Evolutionary conservation across 2,113 vertebrate species (phyloP).

Genomic region (Brachirus orientalis): DNA sequence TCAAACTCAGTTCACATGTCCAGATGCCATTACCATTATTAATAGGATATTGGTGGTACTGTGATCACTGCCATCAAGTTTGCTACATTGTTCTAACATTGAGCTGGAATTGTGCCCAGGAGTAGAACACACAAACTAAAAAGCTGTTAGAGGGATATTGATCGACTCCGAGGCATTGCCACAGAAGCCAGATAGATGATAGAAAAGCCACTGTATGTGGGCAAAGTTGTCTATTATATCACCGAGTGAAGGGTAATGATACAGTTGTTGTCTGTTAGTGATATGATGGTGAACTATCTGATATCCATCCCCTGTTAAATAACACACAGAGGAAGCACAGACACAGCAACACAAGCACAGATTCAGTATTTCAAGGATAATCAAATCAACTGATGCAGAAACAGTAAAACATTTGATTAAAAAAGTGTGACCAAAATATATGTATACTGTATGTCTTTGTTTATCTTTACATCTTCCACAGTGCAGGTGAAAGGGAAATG

Average conservation of each 20-base stretch:
- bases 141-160: slow-evolving; percentile 58
- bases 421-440: background rate
- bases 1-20: no score
- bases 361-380: no score
- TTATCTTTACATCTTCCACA: slow-evolving; percentile 3
- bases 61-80: slow-evolving; percentile 32
- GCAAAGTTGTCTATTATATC: slow-evolving; percentile 38
- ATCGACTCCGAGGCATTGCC: slow-evolving; percentile 36
- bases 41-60: background rate
- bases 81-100: slow-evolving; percentile 25
- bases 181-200: slow-evolving; percentile 36
- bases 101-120: slow-evolving; percentile 39
- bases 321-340: background rate
- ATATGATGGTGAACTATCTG: slow-evolving; percentile 6
- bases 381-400: background rate
- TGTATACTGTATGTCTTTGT: background rate
- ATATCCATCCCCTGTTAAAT: background rate
- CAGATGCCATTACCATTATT: no score
- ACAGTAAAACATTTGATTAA: slow-evolving; percentile 3
- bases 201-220: slow-evolving; percentile 38
- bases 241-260: slow-evolving; percentile 19
- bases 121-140: slow-evolving; percentile 43
- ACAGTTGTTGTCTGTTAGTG: slow-evolving; percentile 11
- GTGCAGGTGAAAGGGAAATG: slow-evolving; percentile 5
- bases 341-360: no score